Conservation (phyloP, 2,797 vertebrate species). For the Gallinago stenura region DNA sequence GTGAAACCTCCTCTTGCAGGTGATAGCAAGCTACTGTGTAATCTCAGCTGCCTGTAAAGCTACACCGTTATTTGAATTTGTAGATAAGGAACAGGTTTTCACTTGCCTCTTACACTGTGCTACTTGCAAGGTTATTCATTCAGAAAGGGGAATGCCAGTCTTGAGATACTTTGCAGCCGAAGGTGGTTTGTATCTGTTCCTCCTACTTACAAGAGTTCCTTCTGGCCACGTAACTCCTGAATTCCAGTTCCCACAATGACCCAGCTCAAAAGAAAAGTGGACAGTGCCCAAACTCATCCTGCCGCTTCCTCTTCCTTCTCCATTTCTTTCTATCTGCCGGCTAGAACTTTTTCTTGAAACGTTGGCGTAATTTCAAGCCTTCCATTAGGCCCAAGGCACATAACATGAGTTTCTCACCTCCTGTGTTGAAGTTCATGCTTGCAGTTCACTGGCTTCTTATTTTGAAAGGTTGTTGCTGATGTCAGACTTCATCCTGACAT, state of each 20-base stretch:
- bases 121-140: neutral
- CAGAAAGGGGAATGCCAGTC: neutral
- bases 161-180: neutral
- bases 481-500: neutral
- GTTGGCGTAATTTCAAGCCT: neutral
- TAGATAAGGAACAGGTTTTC: neutral
- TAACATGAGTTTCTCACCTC: neutral
- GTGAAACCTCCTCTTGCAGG: neutral
- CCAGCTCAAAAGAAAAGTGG: neutral
- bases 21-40: neutral
- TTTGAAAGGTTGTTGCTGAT: neutral
- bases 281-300: neutral
- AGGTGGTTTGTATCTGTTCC: neutral
- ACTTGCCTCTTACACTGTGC: neutral
- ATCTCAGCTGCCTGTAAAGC: neutral
- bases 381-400: neutral
- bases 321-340: neutral
- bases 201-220: neutral
- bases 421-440: neutral
- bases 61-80: neutral
- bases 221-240: neutral
- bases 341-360: neutral
- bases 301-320: neutral
- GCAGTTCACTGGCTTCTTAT: neutral
- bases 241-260: neutral